Evolutionary conservation across 2,888 invertebrate genomes (phyloP), one percentile per base, ranked within the genome.

Genomic region (Seira musarum): DNA sequence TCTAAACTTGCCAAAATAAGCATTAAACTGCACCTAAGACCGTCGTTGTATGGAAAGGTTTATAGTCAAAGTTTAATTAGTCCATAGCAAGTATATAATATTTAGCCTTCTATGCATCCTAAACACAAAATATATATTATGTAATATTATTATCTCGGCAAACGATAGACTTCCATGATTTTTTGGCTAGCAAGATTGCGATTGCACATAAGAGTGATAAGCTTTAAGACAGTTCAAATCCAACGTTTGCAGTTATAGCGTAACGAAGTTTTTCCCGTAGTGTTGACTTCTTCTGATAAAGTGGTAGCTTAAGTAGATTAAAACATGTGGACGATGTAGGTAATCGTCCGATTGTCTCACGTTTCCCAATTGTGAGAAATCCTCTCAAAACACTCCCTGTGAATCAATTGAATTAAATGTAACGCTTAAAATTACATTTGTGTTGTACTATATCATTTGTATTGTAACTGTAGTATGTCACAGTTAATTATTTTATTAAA

Each of bases 301-400:
- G 99, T 74, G 99, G 99, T 88, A 98, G 91, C 89, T 99, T 99
- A 64, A 99, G 92, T 57, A 99, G 92, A 90, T 99, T 99, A 90
- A 99, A 99, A 89, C 99, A 99, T 0, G 99, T 99, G 0, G 99
- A 99, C 0, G 98, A 98, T 0, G 99, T 99, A n/a, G 99, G 99
- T 61, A 99, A 91, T 46, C 98, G 93, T 88, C 97, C 96, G 69
- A 96, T 92, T 0, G 97, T 96, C 88, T 97, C 97, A 88, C 96
- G 96, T 88, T 96, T 96, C 68, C 97, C 92, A 87, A 99, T 97
- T 13, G 98, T 98, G 89, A 99, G 97, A 90, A 99, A 99, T 19
- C 99, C 99, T 80, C 99, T 92, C 83, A 99, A 95, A 0, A 99
- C 98, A 89, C 97, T 97, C 19, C 97, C 98, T 92, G 92, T 88